Evolutionary conservation across 2,113 vertebrate species (phyloP), one percentile per base, ranked within the genome.

Genomic region (Caloenas nicobarica): DNA sequence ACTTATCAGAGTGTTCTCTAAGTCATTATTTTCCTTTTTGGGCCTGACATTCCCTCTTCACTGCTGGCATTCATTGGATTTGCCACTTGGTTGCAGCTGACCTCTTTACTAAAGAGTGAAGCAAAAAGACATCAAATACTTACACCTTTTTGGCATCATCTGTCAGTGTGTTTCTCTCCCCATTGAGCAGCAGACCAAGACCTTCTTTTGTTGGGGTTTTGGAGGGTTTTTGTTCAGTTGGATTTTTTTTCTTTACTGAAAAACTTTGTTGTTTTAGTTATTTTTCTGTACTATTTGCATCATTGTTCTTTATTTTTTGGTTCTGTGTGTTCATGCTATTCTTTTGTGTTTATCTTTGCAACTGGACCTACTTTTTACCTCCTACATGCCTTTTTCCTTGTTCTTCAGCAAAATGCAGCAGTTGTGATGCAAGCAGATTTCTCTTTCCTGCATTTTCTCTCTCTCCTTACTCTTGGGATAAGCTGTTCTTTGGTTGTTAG

Each of bases 1-100:
- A 91, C 60, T 93, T 88, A 86, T 51, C 3, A 0, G 34, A 44
- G 24, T 38, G 24, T 86, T 86, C 64, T 91, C 65, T 82, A 78
- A 53, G 44, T 57, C n/a, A 46, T 73, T 64, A 24, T 86, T 86
- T 78, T 82, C 61, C 38, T 50, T 82, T 73, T 44, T 44, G 60
- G 66, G 56, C 28, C 60, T 89, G 61, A 82, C 22, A 19, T 77
- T 89, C 51, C 56, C 4, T 86, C 70, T 93, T 81, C 64, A 36
- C 58, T 88, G 58, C 68, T 86, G 36, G 33, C 54, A 62, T 53
- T 81, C 4, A 5, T 36, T 85, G 53, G 56, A 60, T 94, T 89
- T 95, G 46, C 68, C 82, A 86, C 58, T 33, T 91, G 82, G 40
- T 66, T 93, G 33, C 74, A 92, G 80, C 18, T 77, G 68, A 88